Percentiles rank a stretch among this genome's conserved stretches.
Evolutionary conservation across 2,797 vertebrate genomes (phyloP).

Genomic region (Falco columbarius): DNA sequence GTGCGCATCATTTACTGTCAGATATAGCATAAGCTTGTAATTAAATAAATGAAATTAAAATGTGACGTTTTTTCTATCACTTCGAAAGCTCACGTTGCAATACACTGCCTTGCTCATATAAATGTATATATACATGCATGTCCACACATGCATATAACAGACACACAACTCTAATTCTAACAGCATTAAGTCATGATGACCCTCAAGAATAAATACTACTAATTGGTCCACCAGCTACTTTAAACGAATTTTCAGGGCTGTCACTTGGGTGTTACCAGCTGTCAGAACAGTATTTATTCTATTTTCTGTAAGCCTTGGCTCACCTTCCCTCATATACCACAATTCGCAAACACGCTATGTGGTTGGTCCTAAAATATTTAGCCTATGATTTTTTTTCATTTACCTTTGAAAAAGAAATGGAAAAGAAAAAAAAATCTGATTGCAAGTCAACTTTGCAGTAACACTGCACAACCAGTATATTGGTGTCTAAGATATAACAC

Average conservation of each 20-base stretch:
- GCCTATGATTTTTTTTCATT: not conserved
- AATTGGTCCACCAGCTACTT: not conserved
- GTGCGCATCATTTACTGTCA: not conserved
- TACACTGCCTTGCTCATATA: not conserved
- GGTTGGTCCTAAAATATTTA: not conserved
- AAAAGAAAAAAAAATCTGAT: not conserved
- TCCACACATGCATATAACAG: not conserved
- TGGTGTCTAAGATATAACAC: not conserved
- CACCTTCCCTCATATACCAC: not conserved
- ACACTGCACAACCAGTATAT: not conserved
- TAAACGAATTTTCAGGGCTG: not conserved
- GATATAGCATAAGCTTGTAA: not conserved
- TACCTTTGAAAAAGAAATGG: not conserved
- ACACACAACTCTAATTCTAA: not conserved
- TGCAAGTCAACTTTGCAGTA: not conserved
- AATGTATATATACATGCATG: not conserved
- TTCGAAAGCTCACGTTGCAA: not conserved
- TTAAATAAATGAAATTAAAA: not conserved
- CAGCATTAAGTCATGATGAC: not conserved
- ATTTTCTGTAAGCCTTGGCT: not conserved
- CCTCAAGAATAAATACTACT: not conserved
- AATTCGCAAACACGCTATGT: not conserved
- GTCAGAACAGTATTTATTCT: not conserved
- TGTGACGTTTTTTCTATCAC: not conserved
- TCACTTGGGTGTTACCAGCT: not conserved